Conservation (phyloP, 2,113 vertebrate species). For the Ginglymostoma cirratum region DNA sequence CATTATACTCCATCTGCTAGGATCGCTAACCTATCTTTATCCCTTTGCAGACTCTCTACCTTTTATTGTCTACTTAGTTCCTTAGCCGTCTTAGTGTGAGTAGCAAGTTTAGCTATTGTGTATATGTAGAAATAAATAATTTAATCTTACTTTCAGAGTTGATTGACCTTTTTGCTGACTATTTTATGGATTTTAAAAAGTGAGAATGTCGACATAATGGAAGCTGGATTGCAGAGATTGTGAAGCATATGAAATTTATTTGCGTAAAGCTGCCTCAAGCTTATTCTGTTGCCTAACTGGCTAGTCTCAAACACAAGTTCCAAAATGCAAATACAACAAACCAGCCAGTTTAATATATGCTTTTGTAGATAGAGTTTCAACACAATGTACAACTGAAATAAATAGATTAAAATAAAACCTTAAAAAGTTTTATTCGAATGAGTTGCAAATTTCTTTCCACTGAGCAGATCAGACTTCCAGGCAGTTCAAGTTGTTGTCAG, state of each 20-base stretch:
- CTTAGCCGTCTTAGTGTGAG: too few species aligned
- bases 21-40: too few species aligned
- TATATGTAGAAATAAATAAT: background rate
- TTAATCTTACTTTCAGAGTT: slow-evolving; percentile 9
- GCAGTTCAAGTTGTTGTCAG: background rate
- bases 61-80: too few species aligned
- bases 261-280: background rate
- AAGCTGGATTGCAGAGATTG: background rate
- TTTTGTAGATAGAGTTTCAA: background rate
- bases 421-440: background rate
- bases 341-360: background rate
- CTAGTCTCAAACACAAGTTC: background rate
- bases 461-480: background rate
- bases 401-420: background rate
- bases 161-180: background rate
- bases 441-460: background rate
- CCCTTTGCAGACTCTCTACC: too few species aligned
- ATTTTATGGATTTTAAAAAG: background rate
- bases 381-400: background rate
- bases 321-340: background rate
- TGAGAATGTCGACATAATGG: background rate
- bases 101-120: too few species aligned
- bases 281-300: background rate
- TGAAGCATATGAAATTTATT: background rate
- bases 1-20: too few species aligned